Conservation (phyloP, 23 tunicate genomes). For the Halocynthia aurantium region DNA sequence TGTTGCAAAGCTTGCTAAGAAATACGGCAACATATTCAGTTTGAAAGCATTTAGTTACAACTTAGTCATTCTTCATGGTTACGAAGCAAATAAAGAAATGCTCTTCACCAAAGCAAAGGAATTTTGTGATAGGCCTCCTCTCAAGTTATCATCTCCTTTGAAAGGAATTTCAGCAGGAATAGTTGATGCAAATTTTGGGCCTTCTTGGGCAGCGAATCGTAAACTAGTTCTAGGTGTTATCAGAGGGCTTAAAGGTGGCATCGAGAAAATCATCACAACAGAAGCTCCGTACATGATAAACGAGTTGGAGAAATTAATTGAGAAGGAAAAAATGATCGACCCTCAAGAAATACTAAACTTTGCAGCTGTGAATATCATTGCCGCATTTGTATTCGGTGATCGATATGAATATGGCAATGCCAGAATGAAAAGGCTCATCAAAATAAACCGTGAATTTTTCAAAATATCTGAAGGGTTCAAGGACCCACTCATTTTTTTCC, state of each 20-base stretch:
- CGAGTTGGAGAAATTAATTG: slow-evolving; percentile 2
- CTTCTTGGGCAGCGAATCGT: slow-evolving; percentile 21
- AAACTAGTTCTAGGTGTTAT: slow-evolving; percentile 16
- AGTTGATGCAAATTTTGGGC: slow-evolving; percentile 20
- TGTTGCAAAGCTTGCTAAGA: background rate
- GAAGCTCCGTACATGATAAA: slow-evolving; percentile 28
- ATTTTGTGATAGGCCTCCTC: background rate
- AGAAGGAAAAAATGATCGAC: background rate
- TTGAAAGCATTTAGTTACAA: slow-evolving; percentile 2
- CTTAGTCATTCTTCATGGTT: slow-evolving; percentile 14
- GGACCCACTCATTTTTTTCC: background rate
- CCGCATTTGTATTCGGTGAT: slow-evolving; percentile 22
- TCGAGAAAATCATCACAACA: slow-evolving; percentile 4
- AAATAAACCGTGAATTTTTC: slow-evolving; percentile 23
- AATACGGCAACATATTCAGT: slow-evolving; percentile 12
- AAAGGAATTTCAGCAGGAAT: slow-evolving; percentile 8
- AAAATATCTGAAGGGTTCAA: background rate
- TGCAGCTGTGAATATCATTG: slow-evolving; percentile 32
- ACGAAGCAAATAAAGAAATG: slow-evolving; percentile 17
- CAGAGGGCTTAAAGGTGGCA: slow-evolving; percentile 1
- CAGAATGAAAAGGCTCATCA: slow-evolving; percentile 8
- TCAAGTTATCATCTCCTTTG: background rate
- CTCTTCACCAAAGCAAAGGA: background rate
- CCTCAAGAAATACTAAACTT: slow-evolving; percentile 4
- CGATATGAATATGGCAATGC: slow-evolving; percentile 31